Evolutionary conservation across 1,140 invertebrate genomes (phyloP), one percentile per base, ranked within the genome.

Genomic region (Drosophila nikananu): DNA sequence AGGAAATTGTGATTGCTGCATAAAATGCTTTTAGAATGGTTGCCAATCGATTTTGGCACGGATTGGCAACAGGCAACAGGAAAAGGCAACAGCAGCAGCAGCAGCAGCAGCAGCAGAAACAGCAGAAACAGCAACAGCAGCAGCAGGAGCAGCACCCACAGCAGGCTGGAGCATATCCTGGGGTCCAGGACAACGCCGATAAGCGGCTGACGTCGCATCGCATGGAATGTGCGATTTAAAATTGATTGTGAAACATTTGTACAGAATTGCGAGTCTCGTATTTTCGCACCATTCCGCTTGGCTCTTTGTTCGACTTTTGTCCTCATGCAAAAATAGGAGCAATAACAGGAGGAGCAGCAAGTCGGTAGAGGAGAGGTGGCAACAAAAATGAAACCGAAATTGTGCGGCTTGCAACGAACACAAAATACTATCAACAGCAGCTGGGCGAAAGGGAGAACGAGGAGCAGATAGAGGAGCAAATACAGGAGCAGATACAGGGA

Each of bases 1-100:
- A 90, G 84, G 84, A 89, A 86, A 89, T 90, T 81, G 84, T 81
- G 86, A 89, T 81, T 89, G 86, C 77, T 90, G 81, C 86, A 89
- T 87, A 87, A 89, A 89, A 89, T 81, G 86, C 86, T 89, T 90
- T 89, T 81, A 90, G 81, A 87, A 87, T 83, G 86, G 83, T 84
- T 87, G 83, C 81, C 84, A 87, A 87, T 87, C 83, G 83, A 87
- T 87, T 87, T 89, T 68, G 77, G 83, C 84, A 86, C 64, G 80
- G 80, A 86, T 86, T 86, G 77, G 77, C 60, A 79, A 79, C 48
- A 39, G 75, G 75, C 76, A 52, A 42, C 57, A 52, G 68, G 60
- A 49, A 59, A 52, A 49, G 44, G 21, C n/a, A 55, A 49, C 42
- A 52, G 13, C n/a, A 46, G 51, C 21, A 72, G 13, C 39, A 44